These are phyloP conservation scores for Motacilla tschutschensis DNA, from an alignment of 2,113 vertebrate species.

Conservation along the genomic window DNA sequence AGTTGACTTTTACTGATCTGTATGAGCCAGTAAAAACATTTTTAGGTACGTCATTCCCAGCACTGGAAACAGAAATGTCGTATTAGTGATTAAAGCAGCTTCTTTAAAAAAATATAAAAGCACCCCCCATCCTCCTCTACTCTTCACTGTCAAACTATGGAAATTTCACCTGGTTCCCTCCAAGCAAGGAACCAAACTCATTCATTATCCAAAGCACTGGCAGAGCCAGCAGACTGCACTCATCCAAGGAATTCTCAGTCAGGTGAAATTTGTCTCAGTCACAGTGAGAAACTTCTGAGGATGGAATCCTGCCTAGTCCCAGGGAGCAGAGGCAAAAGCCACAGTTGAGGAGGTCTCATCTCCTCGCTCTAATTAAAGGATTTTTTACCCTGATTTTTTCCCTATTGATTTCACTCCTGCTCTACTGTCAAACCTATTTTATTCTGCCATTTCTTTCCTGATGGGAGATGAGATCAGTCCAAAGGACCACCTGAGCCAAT, in stretches of 20 bases:
- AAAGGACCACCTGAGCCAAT: neutral
- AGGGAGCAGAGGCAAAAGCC: neutral
- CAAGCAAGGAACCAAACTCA: neutral
- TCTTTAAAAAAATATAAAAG: neutral
- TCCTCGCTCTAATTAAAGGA: neutral
- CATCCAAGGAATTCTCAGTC: neutral
- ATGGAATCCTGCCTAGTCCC: neutral
- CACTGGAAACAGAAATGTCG: neutral
- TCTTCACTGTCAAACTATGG: neutral
- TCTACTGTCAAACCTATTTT: neutral
- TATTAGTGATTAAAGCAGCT: slow-evolving; percentile 1
- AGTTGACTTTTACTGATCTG: neutral
- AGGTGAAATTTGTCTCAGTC: neutral
- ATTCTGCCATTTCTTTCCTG: neutral
- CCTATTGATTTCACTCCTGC: neutral
- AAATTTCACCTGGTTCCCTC: neutral
- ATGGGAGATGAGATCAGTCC: neutral
- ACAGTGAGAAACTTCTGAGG: neutral
- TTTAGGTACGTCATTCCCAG: slow-evolving; percentile 13
- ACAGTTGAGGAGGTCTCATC: neutral
- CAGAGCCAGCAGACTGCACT: neutral
- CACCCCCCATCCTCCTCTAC: neutral
- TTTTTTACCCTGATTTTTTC: neutral
- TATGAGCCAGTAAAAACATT: slow-evolving; percentile 16
- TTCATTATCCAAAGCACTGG: neutral